Evolutionary conservation across 1,140 invertebrate genomes (phyloP), one percentile per base, ranked within the genome.

Genomic region (Drosophila repleta): DNA sequence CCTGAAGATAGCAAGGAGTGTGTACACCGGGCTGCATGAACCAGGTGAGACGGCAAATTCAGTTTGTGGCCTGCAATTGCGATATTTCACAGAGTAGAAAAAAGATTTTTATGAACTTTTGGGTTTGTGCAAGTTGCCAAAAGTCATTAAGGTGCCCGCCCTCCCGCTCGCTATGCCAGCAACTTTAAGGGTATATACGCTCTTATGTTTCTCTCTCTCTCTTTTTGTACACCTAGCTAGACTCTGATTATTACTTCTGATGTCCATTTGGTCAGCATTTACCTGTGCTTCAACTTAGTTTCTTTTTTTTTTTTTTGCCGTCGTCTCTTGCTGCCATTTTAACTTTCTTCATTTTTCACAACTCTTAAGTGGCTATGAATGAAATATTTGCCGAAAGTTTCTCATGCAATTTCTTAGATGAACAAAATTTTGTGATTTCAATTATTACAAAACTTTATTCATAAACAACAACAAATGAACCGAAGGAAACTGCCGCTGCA

Each of bases 21-120:
- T 46, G 67, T 37, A 67, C 56, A 53, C 6, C 52, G 24, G 13
- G 63, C 57, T 64, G 63, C 63, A 55, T 56, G 53, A 24, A 46
- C 32, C 20, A 53, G 64, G 65, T 61, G 67, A 68, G 51, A 61
- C 13, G 35, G 10, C 39, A 49, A 39, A 37, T 52, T 55, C 29
- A 32, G 43, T 43, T 51, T 65, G 71, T 45, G 6, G 10, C 20
- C 56, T 35, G 41, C 60, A 56, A 69, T 61, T 66, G 74, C 63
- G 67, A 82, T 82, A 84, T 84, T 84, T 84, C 82, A 84, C 69
- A 81, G 80, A 76, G 77, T 80, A 70, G 74, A 73, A 76, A 69
- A 62, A 57, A 69, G 62, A 74, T 74, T 69, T 62, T 76, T 83
- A 74, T 84, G 79, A 74, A 84, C 82, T 82, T 73, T 67, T 52